Conservation (phyloP, 2,797 vertebrate genomes). For the Eulemur rubriventer region DNA sequence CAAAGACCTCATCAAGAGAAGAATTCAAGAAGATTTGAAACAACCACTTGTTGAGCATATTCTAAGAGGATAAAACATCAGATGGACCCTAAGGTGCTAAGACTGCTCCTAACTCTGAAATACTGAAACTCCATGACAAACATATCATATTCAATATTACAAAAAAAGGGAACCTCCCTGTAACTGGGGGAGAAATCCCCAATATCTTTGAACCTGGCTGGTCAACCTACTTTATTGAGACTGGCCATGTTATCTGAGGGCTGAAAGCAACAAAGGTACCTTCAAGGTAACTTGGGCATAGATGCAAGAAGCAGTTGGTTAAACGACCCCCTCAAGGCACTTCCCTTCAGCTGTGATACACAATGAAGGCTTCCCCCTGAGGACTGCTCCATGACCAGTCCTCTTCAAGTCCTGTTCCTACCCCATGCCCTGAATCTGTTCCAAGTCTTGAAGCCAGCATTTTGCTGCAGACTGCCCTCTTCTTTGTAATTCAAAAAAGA, state of each 20-base stretch:
- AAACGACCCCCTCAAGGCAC: not conserved
- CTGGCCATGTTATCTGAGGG: not conserved
- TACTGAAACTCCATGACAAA: not conserved
- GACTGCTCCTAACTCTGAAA: too few relatives aligned
- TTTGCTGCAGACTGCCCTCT: not conserved
- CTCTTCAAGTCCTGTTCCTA: not conserved
- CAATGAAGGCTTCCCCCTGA: not conserved
- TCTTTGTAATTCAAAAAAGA: too few relatives aligned
- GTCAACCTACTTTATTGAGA: not conserved
- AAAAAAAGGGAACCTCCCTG: not conserved
- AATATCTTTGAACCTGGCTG: not conserved
- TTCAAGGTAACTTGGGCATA: not conserved
- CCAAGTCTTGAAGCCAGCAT: not conserved
- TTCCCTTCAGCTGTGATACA: not conserved
- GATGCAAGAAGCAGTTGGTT: not conserved
- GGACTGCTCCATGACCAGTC: not conserved
- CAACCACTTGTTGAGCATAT: not conserved
- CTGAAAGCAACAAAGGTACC: not conserved
- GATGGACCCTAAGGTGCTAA: too few relatives aligned
- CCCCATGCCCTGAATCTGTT: not conserved
- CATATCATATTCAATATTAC: not conserved
- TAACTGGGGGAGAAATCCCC: not conserved
- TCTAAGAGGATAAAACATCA: not conserved
- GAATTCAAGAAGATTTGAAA: not conserved
- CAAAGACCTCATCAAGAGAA: too few relatives aligned